Evolutionary conservation across 2,888 invertebrate genomes (phyloP).

Genomic region (Thecophora atra): DNA sequence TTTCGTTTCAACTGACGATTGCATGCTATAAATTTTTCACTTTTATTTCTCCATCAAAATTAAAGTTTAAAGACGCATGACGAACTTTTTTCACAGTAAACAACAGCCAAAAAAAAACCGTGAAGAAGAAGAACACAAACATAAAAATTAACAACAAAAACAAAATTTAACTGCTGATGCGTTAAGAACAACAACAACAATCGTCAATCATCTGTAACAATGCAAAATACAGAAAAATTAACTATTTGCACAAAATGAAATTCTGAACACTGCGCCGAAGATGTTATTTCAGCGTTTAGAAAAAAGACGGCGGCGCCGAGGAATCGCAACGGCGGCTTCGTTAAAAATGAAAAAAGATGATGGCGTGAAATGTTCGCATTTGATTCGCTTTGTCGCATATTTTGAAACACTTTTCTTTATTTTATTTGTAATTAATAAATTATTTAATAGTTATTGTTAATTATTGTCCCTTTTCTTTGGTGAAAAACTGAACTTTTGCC

Average conservation of each 20-base stretch:
- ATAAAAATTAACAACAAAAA: not conserved
- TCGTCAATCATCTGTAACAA: not conserved
- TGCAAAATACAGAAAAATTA: not conserved
- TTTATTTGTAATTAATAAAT: too few relatives aligned
- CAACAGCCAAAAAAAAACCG: not conserved
- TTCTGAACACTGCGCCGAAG: too few relatives aligned
- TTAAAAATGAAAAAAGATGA: too few relatives aligned
- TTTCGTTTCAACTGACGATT: not conserved
- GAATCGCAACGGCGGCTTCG: too few relatives aligned
- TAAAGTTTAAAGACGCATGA: conserved; percentile 30
- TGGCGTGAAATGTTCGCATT: too few relatives aligned
- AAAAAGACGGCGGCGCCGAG: not conserved
- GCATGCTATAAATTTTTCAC: conserved; percentile 14
- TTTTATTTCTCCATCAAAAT: conserved; percentile 19
- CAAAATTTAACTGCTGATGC: not conserved
- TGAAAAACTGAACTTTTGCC: too few relatives aligned
- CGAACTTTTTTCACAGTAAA: not conserved
- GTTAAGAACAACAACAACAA: not conserved
- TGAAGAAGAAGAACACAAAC: not conserved
- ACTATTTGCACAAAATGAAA: not conserved
- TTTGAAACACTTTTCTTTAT: too few relatives aligned
- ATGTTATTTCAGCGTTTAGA: too few relatives aligned
- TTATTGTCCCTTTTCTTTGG: too few relatives aligned
- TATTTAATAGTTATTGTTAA: too few relatives aligned
- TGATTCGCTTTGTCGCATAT: too few relatives aligned